phyloP scores from a whole-genome alignment of 2,888 invertebrate genomes.

The Cheilosia vernalis region DNA sequence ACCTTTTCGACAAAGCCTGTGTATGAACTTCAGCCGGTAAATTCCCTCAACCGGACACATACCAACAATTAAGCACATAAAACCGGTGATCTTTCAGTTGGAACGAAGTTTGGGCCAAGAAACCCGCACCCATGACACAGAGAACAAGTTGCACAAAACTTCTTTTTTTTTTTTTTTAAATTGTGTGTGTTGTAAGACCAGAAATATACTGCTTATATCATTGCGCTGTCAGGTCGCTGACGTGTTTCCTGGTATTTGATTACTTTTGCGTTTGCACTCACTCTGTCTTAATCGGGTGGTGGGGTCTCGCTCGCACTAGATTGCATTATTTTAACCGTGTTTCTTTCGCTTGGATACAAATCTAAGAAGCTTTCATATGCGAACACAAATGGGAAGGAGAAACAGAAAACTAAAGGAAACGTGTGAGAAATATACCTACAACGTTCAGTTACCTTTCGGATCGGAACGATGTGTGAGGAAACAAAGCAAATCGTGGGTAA shows the following conservation, averaged over 20 bases:
- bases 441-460: conserved; percentile 8
- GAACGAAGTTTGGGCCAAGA: conserved; percentile 34
- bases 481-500: background rate
- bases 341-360: conserved; percentile 1
- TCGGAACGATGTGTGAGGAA: background rate
- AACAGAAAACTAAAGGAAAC: background rate
- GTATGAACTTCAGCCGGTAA: background rate
- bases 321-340: conserved; percentile 1
- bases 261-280: conserved; percentile 14
- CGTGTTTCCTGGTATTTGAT: conserved; percentile 57
- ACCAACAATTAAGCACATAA: background rate
- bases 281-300: background rate
- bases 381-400: conserved; percentile 2
- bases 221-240: conserved; percentile 59
- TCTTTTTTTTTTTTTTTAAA: conserved; percentile 13
- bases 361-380: conserved; percentile 9
- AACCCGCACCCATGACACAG: conserved; percentile 5
- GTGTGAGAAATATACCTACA: background rate
- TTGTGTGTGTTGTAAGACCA: conserved; percentile 25
- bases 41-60: conserved; percentile 18
- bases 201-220: conserved; percentile 36
- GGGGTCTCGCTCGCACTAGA: background rate
- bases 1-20: too few species aligned
- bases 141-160: conserved; percentile 38
- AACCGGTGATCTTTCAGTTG: conserved; percentile 31